phyloP scores from a whole-genome alignment of 1,140 invertebrate species.

The Muscidifurax raptorellus region DNA sequence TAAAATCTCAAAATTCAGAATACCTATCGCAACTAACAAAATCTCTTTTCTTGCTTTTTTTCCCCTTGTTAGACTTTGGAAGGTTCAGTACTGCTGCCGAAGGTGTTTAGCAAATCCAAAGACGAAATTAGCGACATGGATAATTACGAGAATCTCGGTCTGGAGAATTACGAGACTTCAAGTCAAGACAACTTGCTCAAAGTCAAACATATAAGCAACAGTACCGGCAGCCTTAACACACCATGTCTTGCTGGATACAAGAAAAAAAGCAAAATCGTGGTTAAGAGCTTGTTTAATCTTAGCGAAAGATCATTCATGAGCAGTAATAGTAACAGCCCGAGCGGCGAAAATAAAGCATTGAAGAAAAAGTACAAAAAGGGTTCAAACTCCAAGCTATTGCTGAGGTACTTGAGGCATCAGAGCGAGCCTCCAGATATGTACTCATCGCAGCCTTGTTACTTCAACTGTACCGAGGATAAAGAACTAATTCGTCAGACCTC shows the following conservation, averaged over 20 bases:
- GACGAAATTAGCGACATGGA: constrained; percentile 69
- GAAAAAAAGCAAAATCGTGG: constrained; percentile 56
- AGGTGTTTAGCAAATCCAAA: constrained; percentile 71
- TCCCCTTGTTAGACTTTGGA: constrained; percentile 61
- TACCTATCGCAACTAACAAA: constrained; percentile 50
- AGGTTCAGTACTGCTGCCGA: constrained; percentile 62
- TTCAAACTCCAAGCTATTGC: not conserved
- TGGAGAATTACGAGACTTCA: constrained; percentile 31
- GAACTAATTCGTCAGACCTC: constrained; percentile 62
- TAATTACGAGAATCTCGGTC: constrained; percentile 59
- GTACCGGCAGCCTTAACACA: constrained; percentile 67
- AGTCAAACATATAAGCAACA: constrained; percentile 68
- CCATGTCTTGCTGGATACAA: constrained; percentile 58
- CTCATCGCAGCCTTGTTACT: constrained; percentile 52
- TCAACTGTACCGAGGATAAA: constrained; percentile 33
- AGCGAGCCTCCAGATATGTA: constrained; percentile 66
- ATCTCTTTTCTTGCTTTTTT: constrained; percentile 54
- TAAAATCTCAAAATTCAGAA: not conserved
- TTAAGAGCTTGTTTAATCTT: constrained; percentile 62
- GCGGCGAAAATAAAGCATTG: constrained; percentile 29
- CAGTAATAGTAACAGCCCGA: constrained; percentile 32
- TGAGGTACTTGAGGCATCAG: constrained; percentile 59
- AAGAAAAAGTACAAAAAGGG: not conserved
- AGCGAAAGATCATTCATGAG: constrained; percentile 42
- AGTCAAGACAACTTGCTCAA: constrained; percentile 64